A percentile compares a stretch with the other conserved stretches of the same genome.
Evolutionary conservation across 2,888 invertebrate species (phyloP).

Genomic region (Entomobrya multifasciata): DNA sequence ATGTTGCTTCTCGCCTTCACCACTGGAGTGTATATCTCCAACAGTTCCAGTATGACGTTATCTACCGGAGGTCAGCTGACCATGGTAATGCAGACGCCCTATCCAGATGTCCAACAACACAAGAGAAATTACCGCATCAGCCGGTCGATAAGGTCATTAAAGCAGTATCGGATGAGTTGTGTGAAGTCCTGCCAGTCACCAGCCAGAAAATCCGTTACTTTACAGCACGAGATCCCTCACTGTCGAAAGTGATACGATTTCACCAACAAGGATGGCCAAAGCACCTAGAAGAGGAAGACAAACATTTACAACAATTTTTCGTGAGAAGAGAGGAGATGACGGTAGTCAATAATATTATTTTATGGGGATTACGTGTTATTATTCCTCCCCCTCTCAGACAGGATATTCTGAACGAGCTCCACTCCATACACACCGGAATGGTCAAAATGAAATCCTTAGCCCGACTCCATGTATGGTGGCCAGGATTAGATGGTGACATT

Average conservation of each 20-base stretch:
- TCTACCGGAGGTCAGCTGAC: slow-evolving; percentile 47
- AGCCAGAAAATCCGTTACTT: neutral
- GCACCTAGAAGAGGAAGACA: slow-evolving; percentile 21
- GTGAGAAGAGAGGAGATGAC: slow-evolving; percentile 41
- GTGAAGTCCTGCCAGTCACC: slow-evolving; percentile 35
- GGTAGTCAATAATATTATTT: slow-evolving; percentile 53
- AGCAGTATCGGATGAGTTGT: neutral
- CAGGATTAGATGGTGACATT: slow-evolving; percentile 65
- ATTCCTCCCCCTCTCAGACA: slow-evolving; percentile 56
- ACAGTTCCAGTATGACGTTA: slow-evolving; percentile 56
- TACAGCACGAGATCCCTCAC: slow-evolving; percentile 18
- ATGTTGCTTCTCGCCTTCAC: slow-evolving; percentile 55
- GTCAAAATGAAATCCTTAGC: slow-evolving; percentile 65
- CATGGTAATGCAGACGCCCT: slow-evolving; percentile 67
- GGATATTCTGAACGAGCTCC: slow-evolving; percentile 49
- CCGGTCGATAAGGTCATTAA: slow-evolving; percentile 10
- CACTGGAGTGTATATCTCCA: slow-evolving; percentile 57
- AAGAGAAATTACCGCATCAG: neutral
- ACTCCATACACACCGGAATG: slow-evolving; percentile 67
- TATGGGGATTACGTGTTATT: slow-evolving; percentile 70
- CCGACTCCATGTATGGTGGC: slow-evolving; percentile 49
- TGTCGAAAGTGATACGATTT: neutral
- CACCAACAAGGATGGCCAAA: slow-evolving; percentile 33
- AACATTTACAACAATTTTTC: slow-evolving; percentile 29
- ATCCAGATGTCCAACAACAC: slow-evolving; percentile 1